Conservation (phyloP, 2,888 invertebrate species). For the Andrena bucephala region DNA sequence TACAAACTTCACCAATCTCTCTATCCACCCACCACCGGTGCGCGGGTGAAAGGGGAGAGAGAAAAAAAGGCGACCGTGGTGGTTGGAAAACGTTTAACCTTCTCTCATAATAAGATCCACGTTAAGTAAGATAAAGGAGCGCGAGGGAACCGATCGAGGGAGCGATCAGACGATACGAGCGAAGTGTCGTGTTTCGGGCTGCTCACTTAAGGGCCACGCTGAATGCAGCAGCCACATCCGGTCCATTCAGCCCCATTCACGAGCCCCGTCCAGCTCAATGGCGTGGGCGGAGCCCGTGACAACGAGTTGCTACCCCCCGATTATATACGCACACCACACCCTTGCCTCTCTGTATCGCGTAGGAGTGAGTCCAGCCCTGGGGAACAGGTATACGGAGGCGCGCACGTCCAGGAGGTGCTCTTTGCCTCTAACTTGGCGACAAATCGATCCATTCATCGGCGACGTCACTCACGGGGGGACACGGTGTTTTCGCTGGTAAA, state of each 20-base stretch:
- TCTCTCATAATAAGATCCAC: slow-evolving; percentile 62
- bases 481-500: slow-evolving; percentile 80
- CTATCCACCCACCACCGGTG: not conserved
- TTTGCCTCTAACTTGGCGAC: slow-evolving; percentile 75
- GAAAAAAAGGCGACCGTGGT: not conserved
- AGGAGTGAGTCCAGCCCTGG: not conserved
- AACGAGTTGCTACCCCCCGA: slow-evolving; percentile 70
- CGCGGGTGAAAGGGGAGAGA: not conserved
- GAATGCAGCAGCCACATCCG: slow-evolving; percentile 85
- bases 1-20: slow-evolving; percentile 3
- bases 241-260: slow-evolving; percentile 81
- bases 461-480: slow-evolving; percentile 72
- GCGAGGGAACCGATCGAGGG: slow-evolving; percentile 60
- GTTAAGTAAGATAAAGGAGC: slow-evolving; percentile 64
- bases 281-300: slow-evolving; percentile 80
- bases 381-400: slow-evolving; percentile 34
- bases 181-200: slow-evolving; percentile 83
- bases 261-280: slow-evolving; percentile 72
- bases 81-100: slow-evolving; percentile 60
- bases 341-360: slow-evolving; percentile 44
- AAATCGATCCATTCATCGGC: slow-evolving; percentile 80
- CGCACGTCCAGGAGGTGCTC: slow-evolving; percentile 49
- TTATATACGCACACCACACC: slow-evolving; percentile 63
- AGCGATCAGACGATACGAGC: slow-evolving; percentile 78
- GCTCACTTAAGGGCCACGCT: slow-evolving; percentile 81